A percentile compares a stretch with the other conserved stretches of the same genome.
phyloP scores from a whole-genome alignment of 2,888 invertebrate species.

The Abrostola triplasia region DNA sequence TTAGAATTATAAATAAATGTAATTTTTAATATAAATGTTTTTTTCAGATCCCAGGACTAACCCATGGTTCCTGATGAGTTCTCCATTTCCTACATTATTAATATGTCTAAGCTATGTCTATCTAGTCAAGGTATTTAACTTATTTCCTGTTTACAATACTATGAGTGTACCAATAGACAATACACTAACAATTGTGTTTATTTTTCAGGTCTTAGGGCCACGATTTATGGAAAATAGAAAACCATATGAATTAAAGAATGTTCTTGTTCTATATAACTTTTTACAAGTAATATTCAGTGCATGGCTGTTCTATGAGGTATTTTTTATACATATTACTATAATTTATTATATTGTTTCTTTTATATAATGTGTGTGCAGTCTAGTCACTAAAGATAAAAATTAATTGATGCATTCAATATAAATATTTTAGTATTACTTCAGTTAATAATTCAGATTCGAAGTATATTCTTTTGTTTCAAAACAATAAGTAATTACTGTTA shows the following conservation, averaged over 20 bases:
- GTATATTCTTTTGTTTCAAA: too few species aligned
- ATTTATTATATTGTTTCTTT: neutral
- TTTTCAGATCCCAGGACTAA: slow-evolving; percentile 95
- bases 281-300: slow-evolving; percentile 96
- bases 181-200: slow-evolving; percentile 20
- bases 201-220: slow-evolving; percentile 93
- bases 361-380: neutral
- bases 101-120: slow-evolving; percentile 96
- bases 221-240: slow-evolving; percentile 97
- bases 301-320: slow-evolving; percentile 97
- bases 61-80: slow-evolving; percentile 97
- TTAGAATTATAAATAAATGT: too few species aligned
- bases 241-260: slow-evolving; percentile 93
- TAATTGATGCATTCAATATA: too few species aligned
- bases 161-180: neutral
- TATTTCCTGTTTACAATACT: neutral
- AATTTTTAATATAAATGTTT: slow-evolving; percentile 40
- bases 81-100: slow-evolving; percentile 96
- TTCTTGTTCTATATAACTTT: slow-evolving; percentile 94
- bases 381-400: neutral
- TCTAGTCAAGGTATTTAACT: slow-evolving; percentile 92
- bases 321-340: slow-evolving; percentile 13
- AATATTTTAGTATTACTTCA: too few species aligned
- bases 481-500: too few species aligned
- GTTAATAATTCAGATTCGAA: too few species aligned